Evolutionary conservation across 2,113 vertebrate species (phyloP).

Genomic region (Malurus cyaneus): DNA sequence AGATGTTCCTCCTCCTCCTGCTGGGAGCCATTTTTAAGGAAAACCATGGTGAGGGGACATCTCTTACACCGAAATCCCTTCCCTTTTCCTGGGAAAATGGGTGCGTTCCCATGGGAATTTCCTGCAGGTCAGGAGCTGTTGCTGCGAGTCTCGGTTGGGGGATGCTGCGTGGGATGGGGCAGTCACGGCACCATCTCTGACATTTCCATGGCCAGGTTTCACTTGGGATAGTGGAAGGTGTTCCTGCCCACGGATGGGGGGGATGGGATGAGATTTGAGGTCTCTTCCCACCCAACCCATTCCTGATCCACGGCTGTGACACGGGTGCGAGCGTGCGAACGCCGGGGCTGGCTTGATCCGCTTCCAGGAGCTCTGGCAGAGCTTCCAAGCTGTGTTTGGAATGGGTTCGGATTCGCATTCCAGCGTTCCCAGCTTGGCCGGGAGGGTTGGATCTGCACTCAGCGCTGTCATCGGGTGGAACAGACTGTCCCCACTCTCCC

Average conservation of each 20-base stretch:
- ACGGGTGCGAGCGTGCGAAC: neutral
- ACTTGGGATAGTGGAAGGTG: rapidly evolving
- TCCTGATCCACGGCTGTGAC: rapidly evolving
- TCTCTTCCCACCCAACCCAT: neutral
- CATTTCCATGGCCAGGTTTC: neutral
- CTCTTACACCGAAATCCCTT: rapidly evolving
- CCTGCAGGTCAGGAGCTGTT: neutral
- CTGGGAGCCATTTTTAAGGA: neutral
- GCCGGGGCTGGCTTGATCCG: neutral
- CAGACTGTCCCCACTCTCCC: neutral
- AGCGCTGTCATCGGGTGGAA: neutral
- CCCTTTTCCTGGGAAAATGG: neutral
- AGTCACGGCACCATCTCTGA: neutral
- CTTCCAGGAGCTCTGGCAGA: neutral
- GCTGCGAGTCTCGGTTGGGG: neutral
- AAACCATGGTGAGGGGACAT: neutral
- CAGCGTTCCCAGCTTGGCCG: neutral
- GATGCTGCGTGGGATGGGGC: neutral
- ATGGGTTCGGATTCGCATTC: neutral
- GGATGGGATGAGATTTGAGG: neutral
- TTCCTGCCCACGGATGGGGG: neutral
- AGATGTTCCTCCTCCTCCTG: neutral
- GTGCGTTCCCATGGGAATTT: neutral
- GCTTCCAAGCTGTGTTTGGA: neutral
- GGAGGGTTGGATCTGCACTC: neutral